phyloP scores from a whole-genome alignment of 2,888 invertebrate genomes.

The Graphium colonna region DNA sequence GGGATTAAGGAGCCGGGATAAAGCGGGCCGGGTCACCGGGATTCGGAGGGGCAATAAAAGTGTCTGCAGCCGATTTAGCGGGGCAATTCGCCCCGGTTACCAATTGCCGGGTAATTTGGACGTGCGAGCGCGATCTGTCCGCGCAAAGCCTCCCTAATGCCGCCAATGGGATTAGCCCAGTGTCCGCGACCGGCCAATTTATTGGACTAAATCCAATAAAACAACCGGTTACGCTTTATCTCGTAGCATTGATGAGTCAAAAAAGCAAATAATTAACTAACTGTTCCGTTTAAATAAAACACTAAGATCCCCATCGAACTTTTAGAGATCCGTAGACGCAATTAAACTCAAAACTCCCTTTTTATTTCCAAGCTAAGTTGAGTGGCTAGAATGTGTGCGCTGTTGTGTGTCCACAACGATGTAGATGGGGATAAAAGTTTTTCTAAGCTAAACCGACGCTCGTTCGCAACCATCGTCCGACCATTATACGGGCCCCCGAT shows the following conservation, averaged over 20 bases:
- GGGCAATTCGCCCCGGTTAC: conserved; percentile 72
- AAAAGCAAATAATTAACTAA: conserved; percentile 1
- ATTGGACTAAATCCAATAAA: conserved; percentile 66
- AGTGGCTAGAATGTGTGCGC: neutral
- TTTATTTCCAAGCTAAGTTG: neutral
- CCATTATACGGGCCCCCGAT: conserved; percentile 65
- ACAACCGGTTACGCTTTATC: conserved; percentile 43
- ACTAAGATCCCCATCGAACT: too few relatives aligned
- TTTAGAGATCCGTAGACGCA: neutral
- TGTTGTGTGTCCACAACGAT: conserved; percentile 28
- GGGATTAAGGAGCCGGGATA: conserved; percentile 76
- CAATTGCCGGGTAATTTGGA: conserved; percentile 79
- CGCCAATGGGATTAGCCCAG: conserved; percentile 76
- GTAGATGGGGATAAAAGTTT: conserved; percentile 58
- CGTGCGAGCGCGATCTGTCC: conserved; percentile 75
- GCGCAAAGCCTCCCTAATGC: conserved; percentile 75
- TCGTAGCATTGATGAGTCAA: conserved; percentile 7
- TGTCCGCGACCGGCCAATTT: conserved; percentile 71
- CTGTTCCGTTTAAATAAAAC: too few relatives aligned
- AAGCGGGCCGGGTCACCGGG: conserved; percentile 75
- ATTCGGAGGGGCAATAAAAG: conserved; percentile 78
- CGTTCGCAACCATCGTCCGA: conserved; percentile 61
- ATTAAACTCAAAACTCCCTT: neutral
- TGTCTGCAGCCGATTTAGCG: conserved; percentile 80
- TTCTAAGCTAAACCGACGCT: conserved; percentile 61